These are phyloP conservation scores for Panonychus citri DNA, from an alignment of 1,140 invertebrate genomes.

Conservation along the genomic window DNA sequence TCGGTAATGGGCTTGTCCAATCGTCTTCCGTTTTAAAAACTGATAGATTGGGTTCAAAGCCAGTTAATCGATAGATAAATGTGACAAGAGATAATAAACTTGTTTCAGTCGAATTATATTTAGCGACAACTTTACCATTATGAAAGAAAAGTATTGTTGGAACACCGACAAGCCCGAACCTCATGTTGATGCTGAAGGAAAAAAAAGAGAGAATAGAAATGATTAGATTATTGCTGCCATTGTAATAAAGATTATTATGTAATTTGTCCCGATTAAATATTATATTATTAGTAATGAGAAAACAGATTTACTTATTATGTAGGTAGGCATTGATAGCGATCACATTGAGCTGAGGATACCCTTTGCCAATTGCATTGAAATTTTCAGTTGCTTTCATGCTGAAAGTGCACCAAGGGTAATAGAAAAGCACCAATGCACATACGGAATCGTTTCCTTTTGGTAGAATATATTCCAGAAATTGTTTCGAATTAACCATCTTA, in stretches of 20 bases:
- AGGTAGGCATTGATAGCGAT: constrained; percentile 69
- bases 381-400: constrained; percentile 64
- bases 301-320: constrained; percentile 38
- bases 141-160: constrained; percentile 78
- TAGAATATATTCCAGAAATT: constrained; percentile 1
- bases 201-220: background rate
- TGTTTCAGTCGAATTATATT: constrained; percentile 62
- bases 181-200: constrained; percentile 41
- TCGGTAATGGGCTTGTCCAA: constrained; percentile 50
- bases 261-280: background rate
- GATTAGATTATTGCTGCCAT: background rate
- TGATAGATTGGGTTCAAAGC: constrained; percentile 31
- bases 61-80: constrained; percentile 56
- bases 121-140: constrained; percentile 59
- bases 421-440: constrained; percentile 37
- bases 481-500: constrained; percentile 7
- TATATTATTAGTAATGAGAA: too few species aligned
- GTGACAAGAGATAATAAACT: constrained; percentile 49
- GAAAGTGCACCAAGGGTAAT: constrained; percentile 65
- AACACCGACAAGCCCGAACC: constrained; percentile 78
- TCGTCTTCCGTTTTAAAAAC: constrained; percentile 47
- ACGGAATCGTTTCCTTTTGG: background rate
- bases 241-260: background rate
- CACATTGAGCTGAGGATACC: constrained; percentile 61
- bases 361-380: constrained; percentile 61